Evolutionary conservation across 2,888 invertebrate genomes (phyloP).

Genomic region (Harpalus rubripes): DNA sequence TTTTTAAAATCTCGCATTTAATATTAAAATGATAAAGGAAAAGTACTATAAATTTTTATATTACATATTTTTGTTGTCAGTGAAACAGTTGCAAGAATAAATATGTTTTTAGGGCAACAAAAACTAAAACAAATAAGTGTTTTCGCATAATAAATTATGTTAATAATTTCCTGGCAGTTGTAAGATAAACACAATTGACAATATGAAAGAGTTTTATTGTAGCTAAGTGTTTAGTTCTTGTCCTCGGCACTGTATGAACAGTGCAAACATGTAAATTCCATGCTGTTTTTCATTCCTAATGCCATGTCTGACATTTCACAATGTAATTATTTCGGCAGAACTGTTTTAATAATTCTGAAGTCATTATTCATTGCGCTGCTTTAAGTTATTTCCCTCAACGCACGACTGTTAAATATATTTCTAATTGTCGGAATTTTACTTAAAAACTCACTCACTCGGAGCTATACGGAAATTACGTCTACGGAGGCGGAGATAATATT

Average conservation of each 20-base stretch:
- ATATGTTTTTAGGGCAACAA: background rate
- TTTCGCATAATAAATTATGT: constrained; percentile 12
- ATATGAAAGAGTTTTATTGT: constrained; percentile 50
- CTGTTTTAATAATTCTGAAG: constrained; percentile 45
- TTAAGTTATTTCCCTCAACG: constrained; percentile 44
- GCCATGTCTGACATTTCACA: constrained; percentile 55
- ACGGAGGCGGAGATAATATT: constrained; percentile 5
- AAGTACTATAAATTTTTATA: background rate
- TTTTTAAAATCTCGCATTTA: no score
- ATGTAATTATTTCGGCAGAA: constrained; percentile 54
- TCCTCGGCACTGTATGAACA: constrained; percentile 42
- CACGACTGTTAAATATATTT: constrained; percentile 47
- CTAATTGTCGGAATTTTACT: constrained; percentile 46
- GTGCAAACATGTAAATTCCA: constrained; percentile 52
- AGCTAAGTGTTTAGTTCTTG: constrained; percentile 56
- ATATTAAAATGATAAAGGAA: background rate
- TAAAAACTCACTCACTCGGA: constrained; percentile 22
- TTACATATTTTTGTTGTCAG: background rate
- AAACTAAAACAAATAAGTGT: background rate
- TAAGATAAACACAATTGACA: constrained; percentile 27
- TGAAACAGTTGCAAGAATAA: background rate
- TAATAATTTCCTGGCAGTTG: constrained; percentile 11
- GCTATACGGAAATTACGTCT: constrained; percentile 14
- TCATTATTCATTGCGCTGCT: constrained; percentile 44
- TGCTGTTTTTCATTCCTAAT: constrained; percentile 54